Evolutionary conservation across 2,888 invertebrate species (phyloP).

Genomic region (Antheraea yamamai): DNA sequence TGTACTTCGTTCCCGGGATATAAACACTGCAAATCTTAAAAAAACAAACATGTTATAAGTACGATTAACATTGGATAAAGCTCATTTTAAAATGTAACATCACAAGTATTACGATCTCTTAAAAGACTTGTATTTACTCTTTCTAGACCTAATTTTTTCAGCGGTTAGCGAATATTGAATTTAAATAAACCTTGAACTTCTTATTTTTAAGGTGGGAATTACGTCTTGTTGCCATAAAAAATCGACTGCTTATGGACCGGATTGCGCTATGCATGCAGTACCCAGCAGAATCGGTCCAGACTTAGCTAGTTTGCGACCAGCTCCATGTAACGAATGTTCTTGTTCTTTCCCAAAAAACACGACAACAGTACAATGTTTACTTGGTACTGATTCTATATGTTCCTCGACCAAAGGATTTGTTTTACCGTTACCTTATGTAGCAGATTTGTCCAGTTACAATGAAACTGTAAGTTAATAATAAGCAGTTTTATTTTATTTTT

Average conservation of each 20-base stretch:
- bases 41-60: too few species aligned
- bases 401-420: constrained; percentile 25
- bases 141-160: background rate
- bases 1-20: too few species aligned
- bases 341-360: constrained; percentile 57
- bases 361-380: constrained; percentile 62
- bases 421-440: constrained; percentile 29
- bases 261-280: constrained; percentile 24
- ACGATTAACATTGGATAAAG: too few species aligned
- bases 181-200: background rate
- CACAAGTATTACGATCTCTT: too few species aligned
- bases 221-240: constrained; percentile 49
- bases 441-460: constrained; percentile 28
- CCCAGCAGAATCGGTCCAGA: constrained; percentile 41
- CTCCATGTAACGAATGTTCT: constrained; percentile 48
- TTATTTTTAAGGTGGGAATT: constrained; percentile 37
- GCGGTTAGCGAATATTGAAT: background rate
- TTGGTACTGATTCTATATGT: constrained; percentile 28
- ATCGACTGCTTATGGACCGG: constrained; percentile 46
- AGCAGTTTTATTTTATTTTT: background rate
- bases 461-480: constrained; percentile 33
- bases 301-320: constrained; percentile 41
- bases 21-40: too few species aligned
- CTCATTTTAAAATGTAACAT: too few species aligned
- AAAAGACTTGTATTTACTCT: too few species aligned